A percentile compares a stretch with the other conserved stretches of the same genome.
phyloP scores from a whole-genome alignment of 2,888 invertebrate genomes.

The Eremobia ochroleuca region DNA sequence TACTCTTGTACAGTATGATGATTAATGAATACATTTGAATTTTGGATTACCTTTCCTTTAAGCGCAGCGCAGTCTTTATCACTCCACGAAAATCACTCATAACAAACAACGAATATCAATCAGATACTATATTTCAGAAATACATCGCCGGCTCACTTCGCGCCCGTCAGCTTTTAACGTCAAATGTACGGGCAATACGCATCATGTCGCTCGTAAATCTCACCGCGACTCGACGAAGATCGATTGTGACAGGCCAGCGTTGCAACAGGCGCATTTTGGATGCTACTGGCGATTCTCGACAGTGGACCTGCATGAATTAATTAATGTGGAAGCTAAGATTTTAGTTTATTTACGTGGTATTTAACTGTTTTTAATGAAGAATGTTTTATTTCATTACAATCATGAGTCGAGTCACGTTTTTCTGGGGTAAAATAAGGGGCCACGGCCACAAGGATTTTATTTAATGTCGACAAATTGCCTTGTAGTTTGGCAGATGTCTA shows the following conservation, averaged over 20 bases:
- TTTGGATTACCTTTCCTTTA: too few relatives aligned
- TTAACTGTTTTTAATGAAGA: background rate
- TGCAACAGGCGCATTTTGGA: constrained; percentile 70
- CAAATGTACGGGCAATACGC: constrained; percentile 78
- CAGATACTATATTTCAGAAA: constrained; percentile 52
- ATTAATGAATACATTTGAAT: too few relatives aligned
- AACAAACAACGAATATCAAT: constrained; percentile 51
- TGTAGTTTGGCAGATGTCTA: background rate
- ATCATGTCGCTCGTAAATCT: constrained; percentile 83
- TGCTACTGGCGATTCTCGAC: constrained; percentile 59
- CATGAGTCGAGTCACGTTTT: background rate
- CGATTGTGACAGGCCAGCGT: constrained; percentile 76
- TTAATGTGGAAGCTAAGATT: constrained; percentile 55
- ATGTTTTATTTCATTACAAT: background rate
- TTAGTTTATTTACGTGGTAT: constrained; percentile 15
- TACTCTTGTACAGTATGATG: background rate
- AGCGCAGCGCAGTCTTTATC: background rate
- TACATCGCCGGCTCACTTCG: constrained; percentile 61
- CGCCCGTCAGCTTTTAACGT: constrained; percentile 69
- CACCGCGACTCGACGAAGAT: constrained; percentile 79
- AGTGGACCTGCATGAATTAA: constrained; percentile 51
- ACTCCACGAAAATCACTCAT: constrained; percentile 8
- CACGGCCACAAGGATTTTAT: background rate
- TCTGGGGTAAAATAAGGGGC: background rate
- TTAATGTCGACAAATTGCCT: background rate